A percentile compares a stretch with the other conserved stretches of the same genome.
These are phyloP conservation scores for Pimephales promelas DNA, from an alignment of 2,113 vertebrate genomes.

Conservation along the genomic window DNA sequence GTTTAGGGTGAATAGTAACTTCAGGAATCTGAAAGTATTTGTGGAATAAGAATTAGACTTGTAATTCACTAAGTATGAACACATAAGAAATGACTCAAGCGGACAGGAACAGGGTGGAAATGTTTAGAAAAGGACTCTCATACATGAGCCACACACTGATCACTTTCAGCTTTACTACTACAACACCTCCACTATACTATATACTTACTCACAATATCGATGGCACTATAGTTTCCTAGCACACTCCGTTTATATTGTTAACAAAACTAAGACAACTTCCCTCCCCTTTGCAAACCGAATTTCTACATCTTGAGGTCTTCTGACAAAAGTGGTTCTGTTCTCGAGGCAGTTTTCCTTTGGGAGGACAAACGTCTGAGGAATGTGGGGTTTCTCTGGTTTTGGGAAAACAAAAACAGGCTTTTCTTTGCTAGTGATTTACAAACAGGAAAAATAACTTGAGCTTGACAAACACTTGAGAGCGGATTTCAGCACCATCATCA, in stretches of 20 bases:
- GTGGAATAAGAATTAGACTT: neutral
- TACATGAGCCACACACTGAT: slow-evolving; percentile 7
- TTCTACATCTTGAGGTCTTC: neutral
- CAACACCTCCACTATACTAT: neutral
- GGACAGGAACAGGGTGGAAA: slow-evolving; percentile 10
- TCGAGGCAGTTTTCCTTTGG: slow-evolving; percentile 63
- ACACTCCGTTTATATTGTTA: neutral
- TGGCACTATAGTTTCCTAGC: neutral
- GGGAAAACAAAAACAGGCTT: neutral
- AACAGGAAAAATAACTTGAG: neutral
- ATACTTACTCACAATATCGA: neutral
- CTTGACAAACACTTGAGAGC: neutral
- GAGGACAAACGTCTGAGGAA: slow-evolving; percentile 70
- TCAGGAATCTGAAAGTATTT: neutral
- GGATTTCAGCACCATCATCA: neutral
- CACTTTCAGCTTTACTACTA: neutral
- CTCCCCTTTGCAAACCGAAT: neutral
- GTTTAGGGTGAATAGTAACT: neutral
- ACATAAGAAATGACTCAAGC: slow-evolving; percentile 29
- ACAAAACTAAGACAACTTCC: neutral
- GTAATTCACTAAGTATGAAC: neutral
- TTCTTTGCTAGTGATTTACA: slow-evolving; percentile 21
- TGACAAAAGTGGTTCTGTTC: neutral
- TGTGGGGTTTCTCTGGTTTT: slow-evolving; percentile 49
- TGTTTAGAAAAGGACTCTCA: slow-evolving; percentile 6